Evolutionary conservation across 2,113 vertebrate species (phyloP).

Genomic region (Hipposideros armiger): DNA sequence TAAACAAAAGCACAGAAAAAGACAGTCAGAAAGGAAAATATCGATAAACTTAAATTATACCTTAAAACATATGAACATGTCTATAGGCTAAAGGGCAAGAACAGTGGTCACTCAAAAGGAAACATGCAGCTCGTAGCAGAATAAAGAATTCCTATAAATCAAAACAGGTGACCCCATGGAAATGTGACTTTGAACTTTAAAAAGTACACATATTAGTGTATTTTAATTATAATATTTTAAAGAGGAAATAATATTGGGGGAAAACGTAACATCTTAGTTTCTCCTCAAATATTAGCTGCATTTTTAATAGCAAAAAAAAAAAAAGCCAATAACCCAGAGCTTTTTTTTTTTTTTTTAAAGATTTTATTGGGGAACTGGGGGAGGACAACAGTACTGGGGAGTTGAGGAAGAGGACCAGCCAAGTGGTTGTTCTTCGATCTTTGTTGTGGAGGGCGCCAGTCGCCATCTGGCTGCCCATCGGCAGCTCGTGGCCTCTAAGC

Average conservation of each 20-base stretch:
- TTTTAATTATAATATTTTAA: background rate
- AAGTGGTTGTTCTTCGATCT: too few species aligned
- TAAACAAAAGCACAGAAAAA: background rate
- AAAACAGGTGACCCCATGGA: background rate
- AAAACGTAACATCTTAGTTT: background rate
- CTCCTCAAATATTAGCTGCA: background rate
- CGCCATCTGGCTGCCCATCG: too few species aligned
- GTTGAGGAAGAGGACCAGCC: too few species aligned
- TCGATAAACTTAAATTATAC: background rate
- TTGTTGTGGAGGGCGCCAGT: too few species aligned
- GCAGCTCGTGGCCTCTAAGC: too few species aligned
- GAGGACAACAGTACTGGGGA: too few species aligned
- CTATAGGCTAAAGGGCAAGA: too few species aligned
- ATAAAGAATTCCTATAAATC: fast-evolving
- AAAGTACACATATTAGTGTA: background rate
- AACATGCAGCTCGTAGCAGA: background rate
- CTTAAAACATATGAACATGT: background rate
- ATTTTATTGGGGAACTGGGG: too few species aligned
- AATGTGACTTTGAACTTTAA: background rate
- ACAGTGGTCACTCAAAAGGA: background rate
- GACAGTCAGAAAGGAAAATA: background rate
- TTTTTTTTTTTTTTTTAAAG: too few species aligned
- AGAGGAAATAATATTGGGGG: background rate
- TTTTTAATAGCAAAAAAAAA: too few species aligned
- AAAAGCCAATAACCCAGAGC: too few species aligned